Conservation (phyloP, 1,140 invertebrate genomes). For the Gryon sp. region DNA sequence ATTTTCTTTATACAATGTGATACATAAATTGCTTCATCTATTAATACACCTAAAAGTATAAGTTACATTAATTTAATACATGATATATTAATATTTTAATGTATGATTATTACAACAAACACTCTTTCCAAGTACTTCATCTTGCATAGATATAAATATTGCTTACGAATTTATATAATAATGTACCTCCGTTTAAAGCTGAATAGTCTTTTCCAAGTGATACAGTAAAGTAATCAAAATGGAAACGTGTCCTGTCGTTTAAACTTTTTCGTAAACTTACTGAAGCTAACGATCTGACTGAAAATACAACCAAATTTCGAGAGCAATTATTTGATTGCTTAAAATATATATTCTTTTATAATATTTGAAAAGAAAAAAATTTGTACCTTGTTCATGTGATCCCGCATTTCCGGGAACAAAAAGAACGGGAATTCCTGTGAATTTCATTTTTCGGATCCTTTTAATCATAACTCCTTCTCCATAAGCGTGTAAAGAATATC, state of each 20-base stretch:
- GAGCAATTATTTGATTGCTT: constrained; percentile 1
- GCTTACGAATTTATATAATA: neutral
- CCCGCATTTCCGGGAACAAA: constrained; percentile 96
- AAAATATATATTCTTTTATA: constrained; percentile 9
- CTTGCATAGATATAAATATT: too few relatives aligned
- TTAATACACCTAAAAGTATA: constrained; percentile 82
- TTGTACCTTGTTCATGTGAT: constrained; percentile 90
- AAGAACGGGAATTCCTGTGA: constrained; percentile 92
- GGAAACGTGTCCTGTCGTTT: constrained; percentile 81
- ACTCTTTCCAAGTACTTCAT: too few relatives aligned
- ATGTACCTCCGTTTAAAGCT: constrained; percentile 74
- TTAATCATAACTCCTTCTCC: constrained; percentile 90
- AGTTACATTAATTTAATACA: neutral
- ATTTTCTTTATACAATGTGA: constrained; percentile 86
- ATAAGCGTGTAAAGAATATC: constrained; percentile 93
- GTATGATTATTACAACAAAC: too few relatives aligned
- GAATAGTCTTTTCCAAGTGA: constrained; percentile 76
- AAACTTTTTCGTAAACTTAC: constrained; percentile 90
- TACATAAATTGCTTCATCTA: constrained; percentile 89
- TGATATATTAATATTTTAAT: too few relatives aligned
- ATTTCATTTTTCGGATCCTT: constrained; percentile 85
- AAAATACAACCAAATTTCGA: constrained; percentile 63
- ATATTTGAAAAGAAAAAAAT: neutral
- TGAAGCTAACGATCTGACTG: constrained; percentile 92
- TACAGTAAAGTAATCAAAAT: constrained; percentile 93